Evolutionary conservation across 2,888 invertebrate genomes (phyloP).

Genomic region (Bembecia ichneumoniformis): DNA sequence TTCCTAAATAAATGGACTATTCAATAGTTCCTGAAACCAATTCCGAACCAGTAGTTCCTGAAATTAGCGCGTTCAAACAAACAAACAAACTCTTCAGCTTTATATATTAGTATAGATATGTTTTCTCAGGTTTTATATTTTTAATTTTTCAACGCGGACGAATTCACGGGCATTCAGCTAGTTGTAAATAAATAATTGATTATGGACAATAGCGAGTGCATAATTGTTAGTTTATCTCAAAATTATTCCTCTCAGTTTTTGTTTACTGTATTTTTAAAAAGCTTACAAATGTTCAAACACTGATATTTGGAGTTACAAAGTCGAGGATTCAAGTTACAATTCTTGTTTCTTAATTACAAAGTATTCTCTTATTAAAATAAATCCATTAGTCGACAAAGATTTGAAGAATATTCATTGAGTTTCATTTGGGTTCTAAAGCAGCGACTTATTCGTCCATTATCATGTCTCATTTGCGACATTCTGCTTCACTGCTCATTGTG

Average conservation of each 20-base stretch:
- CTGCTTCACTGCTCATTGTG: conserved; percentile 27
- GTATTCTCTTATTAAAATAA: not conserved
- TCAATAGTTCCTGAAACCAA: too few species aligned
- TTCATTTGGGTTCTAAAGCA: conserved; percentile 19
- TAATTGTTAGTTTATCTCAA: not conserved
- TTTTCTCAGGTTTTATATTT: too few species aligned
- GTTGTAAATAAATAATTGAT: not conserved
- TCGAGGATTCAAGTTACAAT: not conserved
- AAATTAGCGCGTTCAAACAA: too few species aligned
- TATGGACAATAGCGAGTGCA: not conserved
- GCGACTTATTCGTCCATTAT: conserved; percentile 33
- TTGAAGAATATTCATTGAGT: not conserved
- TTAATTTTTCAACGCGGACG: too few species aligned
- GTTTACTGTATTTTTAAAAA: not conserved
- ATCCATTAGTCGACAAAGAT: not conserved
- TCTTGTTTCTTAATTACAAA: not conserved
- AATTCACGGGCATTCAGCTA: too few species aligned
- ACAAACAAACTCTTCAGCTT: too few species aligned
- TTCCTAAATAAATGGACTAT: too few species aligned
- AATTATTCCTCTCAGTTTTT: not conserved
- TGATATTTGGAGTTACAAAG: not conserved
- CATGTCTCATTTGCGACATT: conserved; percentile 35
- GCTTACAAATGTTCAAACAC: not conserved
- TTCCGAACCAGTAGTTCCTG: too few species aligned
- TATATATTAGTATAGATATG: too few species aligned